Evolutionary conservation across 1,140 invertebrate genomes (phyloP).

Genomic region (Rhagoletis zephyria): DNA sequence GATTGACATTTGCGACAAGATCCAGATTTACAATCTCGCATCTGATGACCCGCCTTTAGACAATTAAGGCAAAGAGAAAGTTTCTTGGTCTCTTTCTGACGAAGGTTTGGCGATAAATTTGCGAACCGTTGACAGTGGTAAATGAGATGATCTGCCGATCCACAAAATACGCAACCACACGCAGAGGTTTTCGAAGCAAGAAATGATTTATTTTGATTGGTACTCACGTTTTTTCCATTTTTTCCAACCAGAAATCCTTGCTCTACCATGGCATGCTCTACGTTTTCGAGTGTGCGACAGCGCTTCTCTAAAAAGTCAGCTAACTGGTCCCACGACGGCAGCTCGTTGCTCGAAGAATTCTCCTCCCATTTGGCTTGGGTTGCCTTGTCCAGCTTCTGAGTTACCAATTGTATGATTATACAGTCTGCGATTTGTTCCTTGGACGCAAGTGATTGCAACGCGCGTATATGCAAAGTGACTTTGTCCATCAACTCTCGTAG

Average conservation of each 20-base stretch:
- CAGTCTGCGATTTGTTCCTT: slow-evolving; percentile 36
- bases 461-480: neutral
- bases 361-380: slow-evolving; percentile 26
- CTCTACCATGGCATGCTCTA: neutral
- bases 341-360: neutral
- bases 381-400: neutral
- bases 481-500: slow-evolving; percentile 19
- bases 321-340: neutral
- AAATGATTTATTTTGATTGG: neutral
- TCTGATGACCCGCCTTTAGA: neutral
- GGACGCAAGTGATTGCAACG: neutral
- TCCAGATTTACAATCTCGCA: slow-evolving; percentile 1
- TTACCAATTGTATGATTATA: neutral
- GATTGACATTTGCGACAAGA: neutral
- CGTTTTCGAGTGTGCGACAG: neutral
- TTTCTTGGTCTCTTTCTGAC: neutral
- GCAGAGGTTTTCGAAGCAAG: neutral
- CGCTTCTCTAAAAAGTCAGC: neutral
- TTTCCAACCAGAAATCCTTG: neutral
- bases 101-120: neutral
- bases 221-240: neutral
- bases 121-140: neutral
- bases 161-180: neutral
- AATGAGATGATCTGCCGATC: neutral
- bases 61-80: neutral